Evolutionary conservation across 2,888 invertebrate genomes (phyloP).

Genomic region (Lepidocyrtinus sp.): DNA sequence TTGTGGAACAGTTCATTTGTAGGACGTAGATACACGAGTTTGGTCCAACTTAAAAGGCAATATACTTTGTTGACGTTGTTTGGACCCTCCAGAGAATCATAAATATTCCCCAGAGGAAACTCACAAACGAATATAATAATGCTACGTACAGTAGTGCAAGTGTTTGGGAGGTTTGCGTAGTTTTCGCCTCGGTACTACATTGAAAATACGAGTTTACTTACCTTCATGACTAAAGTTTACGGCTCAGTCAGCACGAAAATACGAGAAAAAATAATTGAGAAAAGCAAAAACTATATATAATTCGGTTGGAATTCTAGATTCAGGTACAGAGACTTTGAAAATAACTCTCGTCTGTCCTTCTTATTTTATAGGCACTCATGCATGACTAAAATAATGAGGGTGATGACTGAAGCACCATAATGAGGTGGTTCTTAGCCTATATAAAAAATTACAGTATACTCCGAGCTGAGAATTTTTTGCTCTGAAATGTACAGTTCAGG

Average conservation of each 20-base stretch:
- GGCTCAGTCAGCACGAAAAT: conserved; percentile 4
- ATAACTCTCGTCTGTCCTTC: too few relatives aligned
- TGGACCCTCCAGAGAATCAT: conserved; percentile 15
- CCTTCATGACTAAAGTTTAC: not conserved
- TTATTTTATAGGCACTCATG: too few relatives aligned
- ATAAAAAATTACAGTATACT: too few relatives aligned
- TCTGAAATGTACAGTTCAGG: too few relatives aligned
- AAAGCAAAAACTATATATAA: not conserved
- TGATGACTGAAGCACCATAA: not conserved
- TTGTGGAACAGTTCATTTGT: not conserved
- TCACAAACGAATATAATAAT: conserved; percentile 39
- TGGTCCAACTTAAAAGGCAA: not conserved
- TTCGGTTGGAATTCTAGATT: not conserved
- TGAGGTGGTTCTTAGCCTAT: not conserved
- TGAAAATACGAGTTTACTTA: too few relatives aligned
- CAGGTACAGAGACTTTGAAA: too few relatives aligned
- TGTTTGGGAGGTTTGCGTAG: too few relatives aligned
- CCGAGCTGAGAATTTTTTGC: too few relatives aligned
- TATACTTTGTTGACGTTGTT: conserved; percentile 6
- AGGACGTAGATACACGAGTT: conserved; percentile 2
- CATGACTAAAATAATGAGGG: not conserved
- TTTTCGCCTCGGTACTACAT: too few relatives aligned
- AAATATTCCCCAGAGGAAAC: conserved; percentile 33
- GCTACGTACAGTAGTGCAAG: too few relatives aligned
- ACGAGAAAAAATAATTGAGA: not conserved